Base-by-base conservation (phyloP, 2,888 invertebrate genomes). In the Parascotia fuliginaria region DNA sequence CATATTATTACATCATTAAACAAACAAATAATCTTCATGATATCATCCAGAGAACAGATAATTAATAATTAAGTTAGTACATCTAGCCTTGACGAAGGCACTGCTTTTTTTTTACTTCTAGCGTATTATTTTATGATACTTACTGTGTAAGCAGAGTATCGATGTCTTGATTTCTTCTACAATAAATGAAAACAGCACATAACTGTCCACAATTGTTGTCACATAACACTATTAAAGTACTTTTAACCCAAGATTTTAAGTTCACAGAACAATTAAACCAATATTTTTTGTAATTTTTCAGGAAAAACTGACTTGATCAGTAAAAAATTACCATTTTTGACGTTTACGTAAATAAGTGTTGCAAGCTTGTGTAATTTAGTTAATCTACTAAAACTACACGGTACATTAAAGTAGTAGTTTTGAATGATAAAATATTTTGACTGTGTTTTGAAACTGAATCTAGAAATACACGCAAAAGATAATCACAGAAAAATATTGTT, bases 41-140 rank as follows among this genome's bases (percentile, higher is more conserved):
- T 90, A 87, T 88, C 84, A 89, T 78, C 80, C 65, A 70, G 85
- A 82, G 79, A 81, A 83, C 73, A 70, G 75, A 74, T 61, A 75
- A 77, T 68, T 75, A 70, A 68, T 78, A 77, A 79, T 77, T 79
- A 77, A 76, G 69, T 64, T 68, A 70, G 58, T 45, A 62, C 59
- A 65, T 24, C 43, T 60, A 72, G 62, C 73, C 76, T 76, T 65
- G 70, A 65, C 56, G 31, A 51, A 60, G 58, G 56, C 60, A 65
- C 58, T 56, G 59, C 61, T 70, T 64, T 59, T 57, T 68, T 66
- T 31, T 13, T 31, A 31, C 13, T 13, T 31, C 13, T 14, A 31
- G 29, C n/a, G n/a, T 31, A 31, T 6, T 31, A 13, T 14, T 31
- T 9, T 13, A 9, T 13, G 13, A 64, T 75, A 66, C 56, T 60